Conservation (phyloP, 1,140 invertebrate genomes). For the Hestina assimilis region DNA sequence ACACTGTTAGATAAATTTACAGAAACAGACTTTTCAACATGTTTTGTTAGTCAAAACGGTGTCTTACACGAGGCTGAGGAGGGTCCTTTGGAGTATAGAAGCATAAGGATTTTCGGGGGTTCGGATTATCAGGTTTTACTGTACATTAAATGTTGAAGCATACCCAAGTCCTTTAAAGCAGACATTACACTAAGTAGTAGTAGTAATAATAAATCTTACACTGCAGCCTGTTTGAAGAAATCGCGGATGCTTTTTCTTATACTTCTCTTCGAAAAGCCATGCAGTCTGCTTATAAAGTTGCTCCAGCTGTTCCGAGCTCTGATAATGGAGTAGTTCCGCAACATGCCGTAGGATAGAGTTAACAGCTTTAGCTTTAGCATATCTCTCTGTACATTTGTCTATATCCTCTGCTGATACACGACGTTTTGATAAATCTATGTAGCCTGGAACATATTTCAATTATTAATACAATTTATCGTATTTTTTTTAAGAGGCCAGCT, state of each 20-base stretch:
- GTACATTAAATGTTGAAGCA: too few species aligned
- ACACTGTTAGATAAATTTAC: too few species aligned
- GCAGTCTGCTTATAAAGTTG: conserved; percentile 98
- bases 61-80: too few species aligned
- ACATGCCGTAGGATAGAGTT: conserved; percentile 99
- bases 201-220: conserved; percentile 82
- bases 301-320: conserved; percentile 94
- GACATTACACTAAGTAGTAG: too few species aligned
- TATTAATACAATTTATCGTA: too few species aligned
- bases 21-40: too few species aligned
- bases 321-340: conserved; percentile 95
- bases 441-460: conserved; percentile 89
- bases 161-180: too few species aligned
- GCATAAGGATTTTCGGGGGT: too few species aligned
- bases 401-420: conserved; percentile 99
- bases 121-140: too few species aligned
- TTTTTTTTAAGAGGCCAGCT: too few species aligned
- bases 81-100: too few species aligned
- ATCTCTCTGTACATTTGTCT: conserved; percentile 98
- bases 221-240: conserved; percentile 98
- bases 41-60: too few species aligned
- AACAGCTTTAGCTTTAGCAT: conserved; percentile 98
- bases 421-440: conserved; percentile 99
- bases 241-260: conserved; percentile 98
- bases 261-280: conserved; percentile 99